Evolutionary conservation across 1,140 invertebrate genomes (phyloP), one percentile per base, ranked within the genome.

Genomic region (Brachionus paranguensis): DNA sequence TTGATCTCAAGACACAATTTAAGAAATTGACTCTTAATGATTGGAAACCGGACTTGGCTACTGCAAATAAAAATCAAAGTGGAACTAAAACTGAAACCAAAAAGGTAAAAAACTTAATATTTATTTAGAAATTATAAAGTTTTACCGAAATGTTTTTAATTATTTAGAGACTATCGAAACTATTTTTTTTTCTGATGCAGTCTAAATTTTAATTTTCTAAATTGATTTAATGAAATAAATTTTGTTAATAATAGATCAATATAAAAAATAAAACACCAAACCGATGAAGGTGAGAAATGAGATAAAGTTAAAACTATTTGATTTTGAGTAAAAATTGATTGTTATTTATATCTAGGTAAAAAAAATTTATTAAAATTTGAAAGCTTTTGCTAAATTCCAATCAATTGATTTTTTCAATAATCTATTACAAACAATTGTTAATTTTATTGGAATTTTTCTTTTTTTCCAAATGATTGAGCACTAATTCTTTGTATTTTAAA

Each of bases 1-100:
- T 95, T 83, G 89, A 90, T 24, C 88, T 97, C 3, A 97, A 97
- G 89, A 90, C 89, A 1, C 91, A 94, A 78, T 97, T 93, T 87
- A 96, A 96, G 90, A 89, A 91, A 64, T 86, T 91, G 27, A 93
- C 93, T 4, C 94, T 93, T 5, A 90, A 91, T 55, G 93, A 94
- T 76, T 83, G 87, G 10, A 84, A 85, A 78, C 79, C 84, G 12
- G 41, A 50, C 10, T 20, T 76, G 37, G 12, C 65, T 3, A 7
- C n/a, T 24, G 29, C 29, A n/a, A 60, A 20, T 20, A 60, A 47
- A 64, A 64, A 37, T 27, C 14, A 12, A 79, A 17, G 29, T 8
- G 37, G 29, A 20, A 41, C 29, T 8, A 64, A 41, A 12, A 29
- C 27, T 11, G 33, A 78, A 29, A 12, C 24, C 14, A 60, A 60